Percentiles rank a stretch among this genome's conserved stretches.
Evolutionary conservation across 2,797 vertebrate species (phyloP).

Genomic region (Esox lucius): DNA sequence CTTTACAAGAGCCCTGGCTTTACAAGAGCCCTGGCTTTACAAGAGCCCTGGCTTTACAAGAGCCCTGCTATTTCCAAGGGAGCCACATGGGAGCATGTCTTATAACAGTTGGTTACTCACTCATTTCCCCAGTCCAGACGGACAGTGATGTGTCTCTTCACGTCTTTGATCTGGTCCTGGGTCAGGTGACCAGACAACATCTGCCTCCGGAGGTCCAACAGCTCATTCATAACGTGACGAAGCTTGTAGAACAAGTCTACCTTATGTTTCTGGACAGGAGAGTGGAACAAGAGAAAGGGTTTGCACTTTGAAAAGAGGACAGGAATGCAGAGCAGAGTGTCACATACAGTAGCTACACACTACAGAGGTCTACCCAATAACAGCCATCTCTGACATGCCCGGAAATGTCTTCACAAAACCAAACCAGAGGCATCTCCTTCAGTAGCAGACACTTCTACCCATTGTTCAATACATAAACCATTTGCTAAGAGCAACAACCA

Average conservation of each 20-base stretch:
- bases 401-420: background rate
- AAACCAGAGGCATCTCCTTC: too few species aligned
- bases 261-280: conserved; percentile 82
- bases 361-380: background rate
- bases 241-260: conserved; percentile 95
- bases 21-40: too few species aligned
- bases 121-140: conserved; percentile 97
- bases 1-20: too few species aligned
- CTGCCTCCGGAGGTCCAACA: conserved; percentile 90
- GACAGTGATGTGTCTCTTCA: conserved; percentile 91
- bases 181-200: conserved; percentile 91
- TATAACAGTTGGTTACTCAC: conserved; percentile 69
- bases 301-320: background rate
- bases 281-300: background rate
- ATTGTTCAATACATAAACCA: too few species aligned
- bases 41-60: too few species aligned
- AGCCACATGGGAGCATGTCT: too few species aligned
- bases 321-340: background rate
- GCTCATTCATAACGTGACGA: conserved; percentile 96
- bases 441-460: too few species aligned
- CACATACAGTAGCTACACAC: background rate
- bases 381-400: background rate
- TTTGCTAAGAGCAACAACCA: background rate
- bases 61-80: too few species aligned
- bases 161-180: conserved; percentile 90